Percentiles rank a stretch among this genome's conserved stretches.
Evolutionary conservation across 1,140 invertebrate genomes (phyloP).

Genomic region (Akabosia matsudoensis): DNA sequence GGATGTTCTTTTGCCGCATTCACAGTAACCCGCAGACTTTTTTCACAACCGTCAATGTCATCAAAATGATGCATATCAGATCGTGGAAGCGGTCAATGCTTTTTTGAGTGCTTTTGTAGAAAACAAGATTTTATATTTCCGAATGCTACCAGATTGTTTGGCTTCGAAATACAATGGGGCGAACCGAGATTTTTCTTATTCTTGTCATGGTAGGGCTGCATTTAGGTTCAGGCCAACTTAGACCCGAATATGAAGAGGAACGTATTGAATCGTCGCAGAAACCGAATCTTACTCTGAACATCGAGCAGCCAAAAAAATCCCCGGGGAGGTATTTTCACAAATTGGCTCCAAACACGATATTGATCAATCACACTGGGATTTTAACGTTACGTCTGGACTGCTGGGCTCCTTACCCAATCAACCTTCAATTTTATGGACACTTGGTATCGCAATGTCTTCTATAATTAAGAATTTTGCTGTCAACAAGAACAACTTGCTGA

Average conservation of each 20-base stretch:
- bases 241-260: too few relatives aligned
- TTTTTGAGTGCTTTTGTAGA: too few relatives aligned
- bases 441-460: slow-evolving; percentile 28
- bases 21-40: too few relatives aligned
- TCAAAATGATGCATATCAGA: too few relatives aligned
- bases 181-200: too few relatives aligned
- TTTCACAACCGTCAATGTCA: too few relatives aligned
- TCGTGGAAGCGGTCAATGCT: too few relatives aligned
- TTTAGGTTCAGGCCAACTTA: too few relatives aligned
- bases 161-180: too few relatives aligned
- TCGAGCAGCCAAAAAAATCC: not conserved
- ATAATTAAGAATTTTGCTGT: not conserved
- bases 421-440: slow-evolving; percentile 36
- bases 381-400: slow-evolving; percentile 29
- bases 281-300: not conserved
- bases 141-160: too few relatives aligned
- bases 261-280: not conserved
- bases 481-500: not conserved
- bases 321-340: not conserved
- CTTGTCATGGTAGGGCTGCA: too few relatives aligned
- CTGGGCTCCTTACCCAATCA: slow-evolving; percentile 40
- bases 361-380: slow-evolving; percentile 25
- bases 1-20: not conserved
- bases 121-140: too few relatives aligned
- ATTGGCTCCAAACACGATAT: not conserved